phyloP scores from a whole-genome alignment of 1,140 invertebrate species.

The Chironomus tepperi region DNA sequence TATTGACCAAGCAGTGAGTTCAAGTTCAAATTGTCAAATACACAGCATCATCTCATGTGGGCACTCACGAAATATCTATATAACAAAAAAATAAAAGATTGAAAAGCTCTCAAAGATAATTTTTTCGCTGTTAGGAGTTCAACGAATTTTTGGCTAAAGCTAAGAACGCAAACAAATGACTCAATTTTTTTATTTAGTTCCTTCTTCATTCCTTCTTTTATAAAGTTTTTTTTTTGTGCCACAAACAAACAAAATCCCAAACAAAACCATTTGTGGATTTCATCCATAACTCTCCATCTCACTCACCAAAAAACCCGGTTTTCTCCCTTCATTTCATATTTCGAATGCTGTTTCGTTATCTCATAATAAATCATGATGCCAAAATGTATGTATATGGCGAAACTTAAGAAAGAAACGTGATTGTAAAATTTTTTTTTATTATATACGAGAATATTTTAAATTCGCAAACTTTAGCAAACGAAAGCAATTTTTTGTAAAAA shows the following conservation, averaged over 20 bases:
- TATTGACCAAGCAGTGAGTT: conserved; percentile 1
- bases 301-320: not conserved
- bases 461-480: not conserved
- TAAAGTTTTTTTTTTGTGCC: not conserved
- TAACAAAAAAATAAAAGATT: not conserved
- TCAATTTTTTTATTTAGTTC: not conserved
- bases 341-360: conserved; percentile 16
- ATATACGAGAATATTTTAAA: not conserved
- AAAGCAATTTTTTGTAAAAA: not conserved
- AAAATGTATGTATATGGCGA: conserved; percentile 13
- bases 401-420: not conserved
- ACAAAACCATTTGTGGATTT: conserved; percentile 5
- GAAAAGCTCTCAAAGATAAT: not conserved
- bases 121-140: not conserved
- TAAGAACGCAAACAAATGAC: not conserved
- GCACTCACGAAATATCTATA: not conserved
- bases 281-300: not conserved
- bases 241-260: conserved; percentile 3
- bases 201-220: no score
- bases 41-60: conserved; percentile 4
- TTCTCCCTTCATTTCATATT: not conserved
- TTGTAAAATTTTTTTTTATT: not conserved
- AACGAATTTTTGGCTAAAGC: not conserved
- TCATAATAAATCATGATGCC: conserved; percentile 9
- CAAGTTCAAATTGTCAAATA: conserved; percentile 13